These are phyloP conservation scores for Crypturellus undulatus DNA, from an alignment of 2,113 vertebrate genomes.

Conservation along the genomic window DNA sequence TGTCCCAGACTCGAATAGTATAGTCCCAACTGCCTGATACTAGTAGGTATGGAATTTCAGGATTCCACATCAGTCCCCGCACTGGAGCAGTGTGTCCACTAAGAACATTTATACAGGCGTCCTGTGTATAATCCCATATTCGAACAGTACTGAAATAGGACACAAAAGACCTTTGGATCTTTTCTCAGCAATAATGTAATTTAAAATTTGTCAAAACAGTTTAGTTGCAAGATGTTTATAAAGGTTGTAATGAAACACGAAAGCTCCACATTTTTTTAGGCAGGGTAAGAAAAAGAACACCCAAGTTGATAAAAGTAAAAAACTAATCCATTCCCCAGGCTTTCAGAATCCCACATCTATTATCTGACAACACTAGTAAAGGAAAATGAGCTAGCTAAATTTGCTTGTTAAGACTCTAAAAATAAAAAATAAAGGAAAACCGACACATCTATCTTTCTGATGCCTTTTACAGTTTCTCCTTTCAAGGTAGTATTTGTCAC, in stretches of 20 bases:
- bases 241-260: background rate
- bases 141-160: constrained; percentile 88
- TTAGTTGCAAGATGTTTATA: background rate
- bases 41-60: constrained; percentile 94
- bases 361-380: background rate
- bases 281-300: background rate
- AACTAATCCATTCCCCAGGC: background rate
- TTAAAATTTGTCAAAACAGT: background rate
- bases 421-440: background rate
- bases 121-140: constrained; percentile 98
- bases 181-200: too few species aligned
- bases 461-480: background rate
- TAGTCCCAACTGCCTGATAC: constrained; percentile 99
- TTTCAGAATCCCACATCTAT: background rate
- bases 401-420: background rate
- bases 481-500: background rate
- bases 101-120: constrained; percentile 92
- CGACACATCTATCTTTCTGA: background rate
- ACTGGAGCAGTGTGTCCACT: constrained; percentile 94
- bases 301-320: background rate
- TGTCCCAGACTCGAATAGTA: constrained; percentile 96
- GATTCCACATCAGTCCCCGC: constrained; percentile 95
- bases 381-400: background rate
- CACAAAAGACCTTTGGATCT: background rate
- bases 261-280: background rate